Evolutionary conservation across 2,888 invertebrate genomes (phyloP), one percentile per base, ranked within the genome.

Genomic region (Acronicta alni): DNA sequence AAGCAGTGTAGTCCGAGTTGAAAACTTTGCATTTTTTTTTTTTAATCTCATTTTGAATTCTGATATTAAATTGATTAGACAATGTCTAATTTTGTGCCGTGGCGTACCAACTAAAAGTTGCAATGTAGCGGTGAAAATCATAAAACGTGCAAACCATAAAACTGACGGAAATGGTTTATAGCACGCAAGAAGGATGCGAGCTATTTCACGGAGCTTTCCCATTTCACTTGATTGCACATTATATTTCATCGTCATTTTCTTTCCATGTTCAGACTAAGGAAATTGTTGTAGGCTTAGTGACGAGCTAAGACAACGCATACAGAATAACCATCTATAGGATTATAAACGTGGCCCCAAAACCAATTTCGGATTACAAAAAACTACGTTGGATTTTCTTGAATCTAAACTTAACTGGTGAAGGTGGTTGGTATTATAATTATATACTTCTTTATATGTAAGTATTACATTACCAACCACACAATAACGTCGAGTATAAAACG

Each of bases 221-320:
- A 87, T 89, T 90, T 76, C 81, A 80, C 81, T 86, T 89, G 88
- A 92, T 91, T 89, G 88, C 88, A 85, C 84, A 87, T 89, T 84
- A 87, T 89, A 87, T 88, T 86, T 85, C 83, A 84, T 81, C 77
- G 85, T 70, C 78, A 68, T 76, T 73, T 71, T 65, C n/a, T 62
- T 59, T 51, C 48, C 51, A 53, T 46, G 66, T 67, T 59, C 53
- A 55, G 44, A 58, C 51, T 51, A 44, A 43, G 53, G 42, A 64
- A 64, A 71, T 64, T 41, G 51, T 58, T 43, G 48, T 41, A 26
- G 39, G 26, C 30, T 53, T 37, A 41, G 10, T 37, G 14, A 38
- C 16, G 5, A 46, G 20, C 30, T 41, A 43, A 23, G 12, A 18
- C 23, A 15, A 18, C 10, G 8, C 35, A 37, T 32, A 17, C 32